Evolutionary conservation across 2,113 vertebrate species (phyloP).

Genomic region (Eonycteris spelaea): DNA sequence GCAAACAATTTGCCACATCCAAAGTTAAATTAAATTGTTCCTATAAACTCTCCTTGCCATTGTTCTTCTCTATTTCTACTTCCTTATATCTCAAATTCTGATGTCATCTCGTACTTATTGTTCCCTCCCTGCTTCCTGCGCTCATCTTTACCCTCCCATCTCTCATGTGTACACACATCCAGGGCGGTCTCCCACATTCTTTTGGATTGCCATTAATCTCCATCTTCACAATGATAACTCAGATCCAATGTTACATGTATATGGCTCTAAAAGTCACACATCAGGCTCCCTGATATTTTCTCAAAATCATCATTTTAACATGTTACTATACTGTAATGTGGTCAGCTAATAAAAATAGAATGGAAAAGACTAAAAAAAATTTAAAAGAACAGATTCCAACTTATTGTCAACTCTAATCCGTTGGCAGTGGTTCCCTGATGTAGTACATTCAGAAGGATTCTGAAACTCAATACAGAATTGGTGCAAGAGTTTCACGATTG

Average conservation of each 20-base stretch:
- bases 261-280: neutral
- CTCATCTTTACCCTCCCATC: neutral
- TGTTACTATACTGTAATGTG: neutral
- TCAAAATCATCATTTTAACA: neutral
- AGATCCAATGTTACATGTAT: accelerated
- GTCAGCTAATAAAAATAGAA: neutral
- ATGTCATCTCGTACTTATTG: neutral
- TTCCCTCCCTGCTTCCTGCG: neutral
- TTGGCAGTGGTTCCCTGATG: neutral
- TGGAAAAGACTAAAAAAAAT: neutral
- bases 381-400: neutral
- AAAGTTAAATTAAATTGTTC: neutral
- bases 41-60: neutral
- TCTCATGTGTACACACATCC: neutral
- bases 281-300: neutral
- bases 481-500: neutral
- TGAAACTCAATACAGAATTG: neutral
- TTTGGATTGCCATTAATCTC: neutral
- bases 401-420: neutral
- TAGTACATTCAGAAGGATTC: neutral
- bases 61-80: neutral
- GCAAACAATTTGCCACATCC: neutral
- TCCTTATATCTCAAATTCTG: neutral
- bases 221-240: neutral
- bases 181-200: no score